Conservation (phyloP, 2,888 invertebrate species). For the Diarsia rubi region DNA sequence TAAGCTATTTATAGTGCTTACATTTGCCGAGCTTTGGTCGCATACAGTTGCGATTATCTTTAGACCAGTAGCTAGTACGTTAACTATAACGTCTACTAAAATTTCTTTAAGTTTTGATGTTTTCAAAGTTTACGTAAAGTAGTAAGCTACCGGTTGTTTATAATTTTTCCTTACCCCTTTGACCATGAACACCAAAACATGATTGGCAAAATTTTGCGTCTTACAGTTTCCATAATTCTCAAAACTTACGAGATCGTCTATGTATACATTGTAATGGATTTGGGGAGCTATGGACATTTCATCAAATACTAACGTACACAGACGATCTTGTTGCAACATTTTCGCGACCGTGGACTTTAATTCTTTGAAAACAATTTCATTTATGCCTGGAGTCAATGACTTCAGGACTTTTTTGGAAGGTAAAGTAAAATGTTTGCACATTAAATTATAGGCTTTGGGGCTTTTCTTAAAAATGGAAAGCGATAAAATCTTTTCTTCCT, state of each 20-base stretch:
- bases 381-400: constrained; percentile 14
- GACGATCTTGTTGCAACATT: too few relatives aligned
- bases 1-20: constrained; percentile 7
- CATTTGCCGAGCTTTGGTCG: constrained; percentile 15
- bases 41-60: constrained; percentile 3
- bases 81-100: constrained; percentile 1
- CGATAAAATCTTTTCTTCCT: constrained; percentile 24
- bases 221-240: constrained; percentile 12
- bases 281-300: constrained; percentile 1
- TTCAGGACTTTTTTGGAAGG: constrained; percentile 18
- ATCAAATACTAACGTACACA: too few relatives aligned
- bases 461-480: constrained; percentile 26
- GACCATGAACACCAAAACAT: constrained; percentile 20
- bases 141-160: constrained; percentile 24
- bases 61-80: constrained; percentile 10
- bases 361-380: constrained; percentile 11
- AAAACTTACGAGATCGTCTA: constrained; percentile 10
- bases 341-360: background rate
- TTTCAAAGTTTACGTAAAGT: constrained; percentile 17
- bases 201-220: constrained; percentile 6
- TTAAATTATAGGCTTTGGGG: constrained; percentile 12
- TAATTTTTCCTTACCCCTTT: constrained; percentile 13
- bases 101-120: constrained; percentile 9
- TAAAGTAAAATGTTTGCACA: constrained; percentile 22
- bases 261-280: background rate